Percentiles rank a stretch among this genome's conserved stretches.
Evolutionary conservation across 1,140 invertebrate species (phyloP).

Genomic region (Leptoteleia sp.): DNA sequence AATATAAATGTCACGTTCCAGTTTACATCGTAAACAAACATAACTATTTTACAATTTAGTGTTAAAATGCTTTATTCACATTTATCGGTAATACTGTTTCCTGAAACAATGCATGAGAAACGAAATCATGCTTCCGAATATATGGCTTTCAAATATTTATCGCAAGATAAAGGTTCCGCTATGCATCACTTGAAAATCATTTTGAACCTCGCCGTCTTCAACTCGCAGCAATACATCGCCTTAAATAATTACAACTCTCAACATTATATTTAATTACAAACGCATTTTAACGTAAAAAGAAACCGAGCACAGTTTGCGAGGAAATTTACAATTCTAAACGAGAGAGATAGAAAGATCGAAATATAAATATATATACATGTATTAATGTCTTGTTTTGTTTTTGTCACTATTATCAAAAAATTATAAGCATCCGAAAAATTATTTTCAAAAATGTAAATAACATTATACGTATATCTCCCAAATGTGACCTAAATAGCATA

Average conservation of each 20-base stretch:
- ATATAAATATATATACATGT: too few species aligned
- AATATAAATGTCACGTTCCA: background rate
- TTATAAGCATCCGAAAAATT: too few species aligned
- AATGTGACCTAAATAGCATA: too few species aligned
- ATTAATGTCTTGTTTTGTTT: too few species aligned
- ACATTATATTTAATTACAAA: constrained; percentile 33
- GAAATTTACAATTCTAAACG: constrained; percentile 18
- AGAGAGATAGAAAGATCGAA: constrained; percentile 19
- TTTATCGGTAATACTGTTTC: constrained; percentile 40
- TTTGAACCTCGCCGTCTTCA: constrained; percentile 23
- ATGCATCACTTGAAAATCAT: constrained; percentile 36
- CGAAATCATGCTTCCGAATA: too few species aligned
- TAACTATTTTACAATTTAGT: constrained; percentile 13
- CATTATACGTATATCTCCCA: too few species aligned
- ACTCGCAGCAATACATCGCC: constrained; percentile 23
- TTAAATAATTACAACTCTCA: constrained; percentile 17
- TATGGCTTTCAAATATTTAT: constrained; percentile 49
- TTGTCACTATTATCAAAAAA: too few species aligned
- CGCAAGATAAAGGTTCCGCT: constrained; percentile 42
- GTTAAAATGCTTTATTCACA: constrained; percentile 27
- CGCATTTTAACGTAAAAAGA: constrained; percentile 10
- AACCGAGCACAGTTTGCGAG: constrained; percentile 12
- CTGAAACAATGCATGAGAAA: constrained; percentile 34
- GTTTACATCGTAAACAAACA: constrained; percentile 13
- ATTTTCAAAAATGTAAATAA: too few species aligned